These are phyloP conservation scores for Athetis lepigone DNA, from an alignment of 2,888 invertebrate genomes.

Conservation along the genomic window DNA sequence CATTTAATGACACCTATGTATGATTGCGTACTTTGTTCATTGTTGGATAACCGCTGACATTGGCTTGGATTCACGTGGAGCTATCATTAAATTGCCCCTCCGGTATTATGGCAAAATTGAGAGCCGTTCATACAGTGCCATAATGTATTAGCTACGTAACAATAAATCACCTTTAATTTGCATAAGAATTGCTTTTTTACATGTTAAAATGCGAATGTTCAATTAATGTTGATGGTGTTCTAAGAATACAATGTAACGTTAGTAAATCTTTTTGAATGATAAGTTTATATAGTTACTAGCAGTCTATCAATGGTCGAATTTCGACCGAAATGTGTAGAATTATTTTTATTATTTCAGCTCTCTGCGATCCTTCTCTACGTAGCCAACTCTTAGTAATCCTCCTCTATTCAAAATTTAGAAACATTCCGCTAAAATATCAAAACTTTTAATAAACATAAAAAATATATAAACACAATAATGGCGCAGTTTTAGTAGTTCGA, in stretches of 20 bases:
- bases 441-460: background rate
- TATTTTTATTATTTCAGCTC: no score
- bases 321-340: no score
- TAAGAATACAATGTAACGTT: background rate
- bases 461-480: background rate
- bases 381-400: no score
- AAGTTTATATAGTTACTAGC: background rate
- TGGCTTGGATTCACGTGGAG: constrained; percentile 65
- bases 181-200: constrained; percentile 30
- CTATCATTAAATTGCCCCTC: constrained; percentile 56
- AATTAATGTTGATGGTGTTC: constrained; percentile 8
- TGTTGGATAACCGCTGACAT: constrained; percentile 68
- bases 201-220: constrained; percentile 22
- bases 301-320: no score
- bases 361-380: no score
- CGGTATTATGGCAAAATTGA: constrained; percentile 53
- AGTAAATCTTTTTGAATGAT: background rate
- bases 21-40: constrained; percentile 70
- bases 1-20: constrained; percentile 73
- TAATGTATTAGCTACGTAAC: constrained; percentile 48
- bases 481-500: background rate
- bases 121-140: constrained; percentile 34
- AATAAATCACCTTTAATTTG: constrained; percentile 55
- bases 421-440: no score
- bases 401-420: no score